Evolutionary conservation across 35 echinoderm and acorn worm species (phyloP).

Genomic region (Lytechinus variegatus): DNA sequence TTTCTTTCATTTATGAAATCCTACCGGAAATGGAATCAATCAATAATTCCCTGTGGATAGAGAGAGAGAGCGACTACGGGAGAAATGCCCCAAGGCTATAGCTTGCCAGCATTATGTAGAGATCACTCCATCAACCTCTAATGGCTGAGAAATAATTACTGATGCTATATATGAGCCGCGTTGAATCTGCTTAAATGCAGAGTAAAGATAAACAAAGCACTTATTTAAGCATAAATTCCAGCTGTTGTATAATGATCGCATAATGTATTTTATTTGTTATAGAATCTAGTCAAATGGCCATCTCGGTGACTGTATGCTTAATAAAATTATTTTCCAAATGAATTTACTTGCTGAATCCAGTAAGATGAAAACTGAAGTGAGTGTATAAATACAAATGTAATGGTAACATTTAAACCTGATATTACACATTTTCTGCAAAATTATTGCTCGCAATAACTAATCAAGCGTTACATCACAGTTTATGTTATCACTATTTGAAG

Average conservation of each 20-base stretch:
- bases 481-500: neutral
- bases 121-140: neutral
- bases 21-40: neutral
- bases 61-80: neutral
- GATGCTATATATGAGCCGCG: neutral
- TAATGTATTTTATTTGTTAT: no score
- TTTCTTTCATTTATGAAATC: slow-evolving; percentile 16
- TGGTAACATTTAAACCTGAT: no score
- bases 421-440: no score
- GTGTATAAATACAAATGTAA: no score
- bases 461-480: neutral
- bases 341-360: no score
- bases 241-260: no score
- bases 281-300: no score
- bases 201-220: neutral
- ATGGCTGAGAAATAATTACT: neutral
- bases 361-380: no score
- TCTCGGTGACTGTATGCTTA: no score
- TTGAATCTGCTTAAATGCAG: neutral
- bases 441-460: no score
- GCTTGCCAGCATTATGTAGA: neutral
- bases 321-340: no score
- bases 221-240: no score
- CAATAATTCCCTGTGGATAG: neutral
- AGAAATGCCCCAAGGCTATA: neutral